Evolutionary conservation across 2,888 invertebrate species (phyloP).

Genomic region (Lymantria monacha): DNA sequence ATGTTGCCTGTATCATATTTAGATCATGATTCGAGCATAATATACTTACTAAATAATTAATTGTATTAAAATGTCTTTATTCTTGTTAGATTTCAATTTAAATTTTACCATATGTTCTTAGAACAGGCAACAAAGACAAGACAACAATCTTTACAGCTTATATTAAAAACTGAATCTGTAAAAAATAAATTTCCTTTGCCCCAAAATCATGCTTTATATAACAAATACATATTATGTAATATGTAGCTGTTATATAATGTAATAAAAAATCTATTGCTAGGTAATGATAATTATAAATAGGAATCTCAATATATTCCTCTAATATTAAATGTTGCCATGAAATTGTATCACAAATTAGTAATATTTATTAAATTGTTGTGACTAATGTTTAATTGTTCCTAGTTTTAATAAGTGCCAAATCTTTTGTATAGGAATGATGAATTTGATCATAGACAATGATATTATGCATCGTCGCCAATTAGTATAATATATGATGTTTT

Average conservation of each 20-base stretch:
- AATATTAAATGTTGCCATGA: slow-evolving; percentile 2
- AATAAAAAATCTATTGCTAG: background rate
- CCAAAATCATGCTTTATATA: no score
- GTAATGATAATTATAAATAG: slow-evolving; percentile 4
- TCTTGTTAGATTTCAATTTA: no score
- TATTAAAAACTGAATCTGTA: background rate
- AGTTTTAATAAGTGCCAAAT: slow-evolving; percentile 30
- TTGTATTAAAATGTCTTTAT: no score
- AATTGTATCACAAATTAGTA: background rate
- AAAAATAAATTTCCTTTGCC: no score
- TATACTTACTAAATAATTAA: background rate
- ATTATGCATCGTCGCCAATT: no score
- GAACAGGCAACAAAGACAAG: background rate
- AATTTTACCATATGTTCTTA: background rate
- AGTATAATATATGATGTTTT: no score
- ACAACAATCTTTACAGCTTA: background rate
- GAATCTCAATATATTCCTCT: background rate
- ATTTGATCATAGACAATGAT: background rate
- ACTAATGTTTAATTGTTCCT: background rate
- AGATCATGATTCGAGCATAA: background rate
- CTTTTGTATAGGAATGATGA: slow-evolving; percentile 4
- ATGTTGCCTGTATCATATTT: background rate
- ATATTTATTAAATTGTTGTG: background rate
- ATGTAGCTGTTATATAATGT: background rate
- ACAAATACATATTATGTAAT: no score